phyloP scores from a whole-genome alignment of 2,797 vertebrate species.

The Clarias fuscus region DNA sequence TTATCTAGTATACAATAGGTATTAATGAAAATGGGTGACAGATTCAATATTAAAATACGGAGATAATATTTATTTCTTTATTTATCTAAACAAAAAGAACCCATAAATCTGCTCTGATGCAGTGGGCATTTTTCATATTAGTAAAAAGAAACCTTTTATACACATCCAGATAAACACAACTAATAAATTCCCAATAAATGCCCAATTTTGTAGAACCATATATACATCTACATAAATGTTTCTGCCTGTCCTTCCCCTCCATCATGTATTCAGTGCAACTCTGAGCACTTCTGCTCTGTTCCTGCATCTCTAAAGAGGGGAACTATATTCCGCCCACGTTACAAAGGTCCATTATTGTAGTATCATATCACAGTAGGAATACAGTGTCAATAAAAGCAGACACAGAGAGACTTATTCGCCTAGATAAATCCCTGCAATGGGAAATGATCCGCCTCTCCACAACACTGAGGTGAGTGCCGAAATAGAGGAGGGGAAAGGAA shows the following conservation, averaged over 20 bases:
- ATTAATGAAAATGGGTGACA: conserved; percentile 70
- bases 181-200: neutral
- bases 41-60: conserved; percentile 70
- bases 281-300: conserved; percentile 15
- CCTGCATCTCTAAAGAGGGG: conserved; percentile 65
- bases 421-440: conserved; percentile 54
- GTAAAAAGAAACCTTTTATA: neutral
- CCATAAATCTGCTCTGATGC: conserved; percentile 59
- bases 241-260: neutral
- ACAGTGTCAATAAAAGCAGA: conserved; percentile 55
- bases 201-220: neutral
- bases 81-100: conserved; percentile 72
- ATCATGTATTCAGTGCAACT: neutral
- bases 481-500: conserved; percentile 12
- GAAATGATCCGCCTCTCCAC: conserved; percentile 46
- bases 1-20: conserved; percentile 73
- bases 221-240: conserved; percentile 21
- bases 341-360: conserved; percentile 58
- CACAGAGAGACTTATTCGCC: conserved; percentile 49
- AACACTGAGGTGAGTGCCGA: conserved; percentile 40
- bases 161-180: neutral
- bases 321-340: conserved; percentile 69
- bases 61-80: conserved; percentile 67
- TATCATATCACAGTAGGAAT: conserved; percentile 58
- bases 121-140: neutral